These are phyloP conservation scores for Stigmatopora nigra DNA, from an alignment of 2,113 vertebrate genomes.

Conservation along the genomic window DNA sequence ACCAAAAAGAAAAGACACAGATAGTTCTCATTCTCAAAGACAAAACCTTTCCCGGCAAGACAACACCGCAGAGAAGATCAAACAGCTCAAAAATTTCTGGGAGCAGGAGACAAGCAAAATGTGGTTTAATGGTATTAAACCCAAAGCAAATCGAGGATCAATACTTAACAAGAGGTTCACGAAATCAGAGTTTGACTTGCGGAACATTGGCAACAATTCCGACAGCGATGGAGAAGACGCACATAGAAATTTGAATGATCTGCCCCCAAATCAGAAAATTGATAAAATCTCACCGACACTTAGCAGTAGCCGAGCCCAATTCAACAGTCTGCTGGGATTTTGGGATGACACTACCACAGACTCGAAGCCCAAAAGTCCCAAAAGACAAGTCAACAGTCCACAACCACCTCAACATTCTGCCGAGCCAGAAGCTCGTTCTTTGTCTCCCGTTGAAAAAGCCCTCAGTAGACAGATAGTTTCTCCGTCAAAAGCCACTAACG, in stretches of 20 bases:
- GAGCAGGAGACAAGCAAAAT: slow-evolving; percentile 68
- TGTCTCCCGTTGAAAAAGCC: slow-evolving; percentile 24
- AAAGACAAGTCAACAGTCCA: slow-evolving; percentile 47
- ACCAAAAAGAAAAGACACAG: slow-evolving; percentile 25
- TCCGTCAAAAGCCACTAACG: slow-evolving; percentile 15
- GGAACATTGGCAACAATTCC: slow-evolving; percentile 41
- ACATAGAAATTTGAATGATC: slow-evolving; percentile 54
- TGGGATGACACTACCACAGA: slow-evolving; percentile 72
- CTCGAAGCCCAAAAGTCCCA: slow-evolving; percentile 37
- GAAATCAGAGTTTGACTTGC: slow-evolving; percentile 60
- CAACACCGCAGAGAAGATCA: slow-evolving; percentile 65
- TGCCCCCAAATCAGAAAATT: slow-evolving; percentile 71
- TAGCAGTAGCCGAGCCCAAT: slow-evolving; percentile 66
- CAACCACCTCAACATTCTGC: slow-evolving; percentile 15
- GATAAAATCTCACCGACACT: slow-evolving; percentile 61
- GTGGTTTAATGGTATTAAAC: slow-evolving; percentile 26
- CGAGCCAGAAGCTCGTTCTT: slow-evolving; percentile 26
- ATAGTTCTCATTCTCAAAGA: slow-evolving; percentile 27
- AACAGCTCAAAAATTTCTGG: slow-evolving; percentile 84
- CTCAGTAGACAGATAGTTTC: slow-evolving; percentile 31
- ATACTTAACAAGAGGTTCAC: slow-evolving; percentile 53
- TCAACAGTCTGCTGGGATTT: slow-evolving; percentile 80
- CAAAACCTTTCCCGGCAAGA: slow-evolving; percentile 35
- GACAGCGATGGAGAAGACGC: slow-evolving; percentile 37
- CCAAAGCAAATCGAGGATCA: slow-evolving; percentile 26